Base-by-base conservation (phyloP, 1,140 invertebrate genomes). In the Pseudomyrmex dendroicus region DNA sequence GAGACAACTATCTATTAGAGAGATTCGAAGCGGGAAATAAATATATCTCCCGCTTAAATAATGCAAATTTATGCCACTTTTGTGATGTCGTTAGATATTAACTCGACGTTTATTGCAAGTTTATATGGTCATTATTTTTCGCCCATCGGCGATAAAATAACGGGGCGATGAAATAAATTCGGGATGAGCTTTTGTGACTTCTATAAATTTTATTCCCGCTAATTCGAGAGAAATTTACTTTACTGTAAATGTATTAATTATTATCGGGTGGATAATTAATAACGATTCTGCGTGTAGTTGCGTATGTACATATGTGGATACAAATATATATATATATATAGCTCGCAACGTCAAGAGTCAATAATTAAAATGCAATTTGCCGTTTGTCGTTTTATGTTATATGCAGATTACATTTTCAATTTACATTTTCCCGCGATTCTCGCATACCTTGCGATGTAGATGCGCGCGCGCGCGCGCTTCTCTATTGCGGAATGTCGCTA, bases 161-260 rank as follows among this genome's bases (percentile, higher is more conserved):
- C 44, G 64, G 44, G n/a, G 10, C 35, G 54, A 61, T 59, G 57
- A 80, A 80, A 70, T 59, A 80, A 70, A 80, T 80, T 59, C 48
- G 20, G 10, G 20, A 70, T 70, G 72, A 80, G 72, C 48, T 66
- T 50, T n/a, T 48, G 22, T 61, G 50, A 70, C 46, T 13, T 59
- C 46, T 17, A 48, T 72, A 80, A 72, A 80, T 80, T 72, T 80
- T 59, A 80, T 80, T 72, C n/a, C 59, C 20, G 12, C 44, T 61
- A 80, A 72, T 80, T 72, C 17, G 64, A 70, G 73, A 15, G 54
- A 78, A 57, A 70, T 70, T 59, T 70, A 59, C 54, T 70, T 7
- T n/a, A n/a, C n/a, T n/a, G 54, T 59, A 68, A 70, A 70, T 78
- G 70, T 78, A 70, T 78, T 70, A 78, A 78, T 78, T 72, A 77